A percentile compares a stretch with the other conserved stretches of the same genome.
Conservation (phyloP, 2,113 vertebrate species). For the Limanda limanda region DNA sequence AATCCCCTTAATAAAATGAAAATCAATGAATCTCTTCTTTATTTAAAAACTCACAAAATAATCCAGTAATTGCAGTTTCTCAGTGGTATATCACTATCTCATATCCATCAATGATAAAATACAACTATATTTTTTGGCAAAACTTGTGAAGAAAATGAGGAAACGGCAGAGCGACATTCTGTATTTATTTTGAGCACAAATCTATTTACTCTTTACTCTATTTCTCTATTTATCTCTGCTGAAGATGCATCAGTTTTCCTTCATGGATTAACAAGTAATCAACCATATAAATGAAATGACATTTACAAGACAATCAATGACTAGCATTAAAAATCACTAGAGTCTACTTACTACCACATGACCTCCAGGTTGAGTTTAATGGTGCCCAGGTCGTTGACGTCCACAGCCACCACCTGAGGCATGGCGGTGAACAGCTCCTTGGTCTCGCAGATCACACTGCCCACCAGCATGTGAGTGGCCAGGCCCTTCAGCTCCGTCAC, state of each 20-base stretch:
- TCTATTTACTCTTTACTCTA: too few species aligned
- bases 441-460: constrained; percentile 97
- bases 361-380: constrained; percentile 98
- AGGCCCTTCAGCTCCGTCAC: constrained; percentile 97
- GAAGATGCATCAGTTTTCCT: too few species aligned
- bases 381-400: constrained; percentile 97
- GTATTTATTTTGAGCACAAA: too few species aligned
- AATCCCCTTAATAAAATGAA: neutral
- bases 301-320: too few species aligned
- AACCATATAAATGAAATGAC: too few species aligned
- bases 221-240: too few species aligned
- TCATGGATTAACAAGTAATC: too few species aligned
- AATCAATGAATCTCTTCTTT: neutral
- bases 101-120: too few species aligned
- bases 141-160: too few species aligned
- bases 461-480: constrained; percentile 94
- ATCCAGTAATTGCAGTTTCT: neutral
- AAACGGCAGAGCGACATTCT: too few species aligned
- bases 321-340: too few species aligned
- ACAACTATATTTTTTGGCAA: too few species aligned
- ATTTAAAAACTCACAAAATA: neutral
- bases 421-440: constrained; percentile 97
- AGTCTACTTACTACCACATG: constrained; percentile 92
- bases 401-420: constrained; percentile 96
- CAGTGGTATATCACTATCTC: neutral